Evolutionary conservation across 2,888 invertebrate species (phyloP).

Genomic region (Tetrapedia diversipes): DNA sequence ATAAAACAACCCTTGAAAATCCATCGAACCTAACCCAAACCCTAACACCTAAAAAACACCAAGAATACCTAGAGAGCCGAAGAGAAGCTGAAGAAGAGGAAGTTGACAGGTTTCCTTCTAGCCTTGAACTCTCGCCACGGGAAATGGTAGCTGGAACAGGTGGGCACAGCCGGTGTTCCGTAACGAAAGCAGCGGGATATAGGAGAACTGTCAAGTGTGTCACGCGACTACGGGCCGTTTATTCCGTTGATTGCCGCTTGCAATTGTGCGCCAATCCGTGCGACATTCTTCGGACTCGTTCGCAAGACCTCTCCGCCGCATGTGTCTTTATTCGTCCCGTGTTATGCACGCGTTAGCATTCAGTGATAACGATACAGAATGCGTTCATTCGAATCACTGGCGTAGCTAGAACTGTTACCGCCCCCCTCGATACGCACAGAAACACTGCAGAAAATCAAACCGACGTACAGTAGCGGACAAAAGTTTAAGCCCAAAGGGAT

Average conservation of each 20-base stretch:
- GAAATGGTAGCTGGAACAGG: slow-evolving; percentile 32
- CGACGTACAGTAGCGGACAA: no score
- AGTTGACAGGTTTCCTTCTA: slow-evolving; percentile 24
- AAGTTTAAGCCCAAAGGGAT: no score
- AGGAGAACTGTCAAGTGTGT: slow-evolving; percentile 63
- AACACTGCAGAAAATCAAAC: no score
- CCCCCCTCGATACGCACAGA: no score
- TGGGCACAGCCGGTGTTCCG: slow-evolving; percentile 42
- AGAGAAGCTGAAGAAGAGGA: slow-evolving; percentile 6
- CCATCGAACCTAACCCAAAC: no score
- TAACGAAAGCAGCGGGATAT: slow-evolving; percentile 43
- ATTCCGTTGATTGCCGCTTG: slow-evolving; percentile 51
- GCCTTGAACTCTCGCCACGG: slow-evolving; percentile 58
- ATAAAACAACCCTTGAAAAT: no score
- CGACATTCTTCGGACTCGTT: slow-evolving; percentile 50
- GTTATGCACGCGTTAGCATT: slow-evolving; percentile 36
- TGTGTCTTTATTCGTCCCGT: slow-evolving; percentile 19
- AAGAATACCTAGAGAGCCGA: no score
- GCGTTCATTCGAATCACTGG: slow-evolving; percentile 47
- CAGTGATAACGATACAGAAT: slow-evolving; percentile 59
- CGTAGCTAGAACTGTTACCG: no score
- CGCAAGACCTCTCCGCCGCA: slow-evolving; percentile 17
- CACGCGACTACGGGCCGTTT: slow-evolving; percentile 62
- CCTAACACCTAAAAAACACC: no score
- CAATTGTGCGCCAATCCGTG: slow-evolving; percentile 56